Conservation (phyloP, 1,140 invertebrate genomes). For the Physella acuta region DNA sequence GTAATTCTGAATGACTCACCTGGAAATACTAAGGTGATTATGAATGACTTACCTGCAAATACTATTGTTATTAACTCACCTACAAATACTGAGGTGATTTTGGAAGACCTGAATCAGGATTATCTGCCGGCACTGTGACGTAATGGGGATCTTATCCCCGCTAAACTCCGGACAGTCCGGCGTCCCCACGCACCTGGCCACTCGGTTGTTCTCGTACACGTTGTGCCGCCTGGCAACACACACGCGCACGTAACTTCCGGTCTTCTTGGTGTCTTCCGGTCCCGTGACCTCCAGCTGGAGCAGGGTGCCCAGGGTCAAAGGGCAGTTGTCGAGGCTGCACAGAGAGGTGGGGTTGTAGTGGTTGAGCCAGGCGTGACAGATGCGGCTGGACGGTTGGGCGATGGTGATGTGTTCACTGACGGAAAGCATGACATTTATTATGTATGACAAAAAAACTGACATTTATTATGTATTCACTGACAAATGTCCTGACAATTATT, state of each 20-base stretch:
- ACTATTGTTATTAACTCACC: neutral
- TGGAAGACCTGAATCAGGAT: neutral
- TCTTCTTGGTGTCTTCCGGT: neutral
- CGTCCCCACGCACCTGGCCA: neutral
- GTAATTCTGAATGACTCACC: too few relatives aligned
- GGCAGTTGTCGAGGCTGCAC: neutral
- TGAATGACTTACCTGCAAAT: too few relatives aligned
- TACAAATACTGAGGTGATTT: neutral
- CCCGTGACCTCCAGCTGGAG: neutral
- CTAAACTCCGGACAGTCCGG: neutral
- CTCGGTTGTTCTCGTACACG: neutral
- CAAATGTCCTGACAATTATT: too few relatives aligned
- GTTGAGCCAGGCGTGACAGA: neutral
- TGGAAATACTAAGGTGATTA: too few relatives aligned
- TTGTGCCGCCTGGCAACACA: neutral
- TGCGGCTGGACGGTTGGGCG: too few relatives aligned
- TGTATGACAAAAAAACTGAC: too few relatives aligned
- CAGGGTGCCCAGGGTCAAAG: neutral
- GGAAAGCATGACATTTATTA: too few relatives aligned
- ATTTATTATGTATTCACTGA: too few relatives aligned
- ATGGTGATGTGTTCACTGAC: too few relatives aligned
- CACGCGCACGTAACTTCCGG: conserved; percentile 11
- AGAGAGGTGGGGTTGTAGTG: conserved; percentile 11
- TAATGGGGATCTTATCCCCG: neutral
- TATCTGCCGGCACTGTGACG: neutral